Base-by-base conservation (phyloP, 1,140 invertebrate genomes). In the Eueides isabella region DNA sequence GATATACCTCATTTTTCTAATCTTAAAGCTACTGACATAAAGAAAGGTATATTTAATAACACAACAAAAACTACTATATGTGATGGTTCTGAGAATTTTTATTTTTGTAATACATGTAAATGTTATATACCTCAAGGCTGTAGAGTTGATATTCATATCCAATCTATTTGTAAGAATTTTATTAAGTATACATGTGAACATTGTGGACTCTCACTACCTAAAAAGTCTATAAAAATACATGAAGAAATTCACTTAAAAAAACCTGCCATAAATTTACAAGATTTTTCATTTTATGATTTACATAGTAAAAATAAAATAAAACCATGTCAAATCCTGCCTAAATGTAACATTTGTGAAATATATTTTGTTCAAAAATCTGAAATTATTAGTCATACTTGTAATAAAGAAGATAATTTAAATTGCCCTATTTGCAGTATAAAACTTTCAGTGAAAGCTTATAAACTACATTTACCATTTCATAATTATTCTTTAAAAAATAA, bases 381-480 rank as follows among this genome's bases (percentile, higher is more conserved):
- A 61, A 44, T 84, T 16, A 67, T 38, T 44, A 68, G 31, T 63
- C 89, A 91, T 75, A 9, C 72, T 28, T 91, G 89, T 64, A 70
- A 64, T 61, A 74, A 82, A 30, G 61, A 41, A 29, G 61, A 78
- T 5, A 77, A 71, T 73, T 71, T 79, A 35, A 76, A 67, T 16
- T 91, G 89, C 61, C 38, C 75, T 31, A 69, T 80, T 33, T 91
- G 87, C 74, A 64, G 80, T 6, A 80, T 76, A 29, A 85, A 85
- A 66, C 73, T 88, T 28, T 80, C 77, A 23, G 73, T 85, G 65
- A 31, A 38, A 14, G 80, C 80, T 61, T 85, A 80, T 71, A 81
- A 84, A 67, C 76, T 91, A 67, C 87, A 91, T 72, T 77, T 86
- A 63, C 48, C 76, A 30, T 89, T 88, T 81, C 87, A 91, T 74